These are phyloP conservation scores for Fistularia commersonii DNA, from an alignment of 2,797 vertebrate genomes.

Conservation along the genomic window DNA sequence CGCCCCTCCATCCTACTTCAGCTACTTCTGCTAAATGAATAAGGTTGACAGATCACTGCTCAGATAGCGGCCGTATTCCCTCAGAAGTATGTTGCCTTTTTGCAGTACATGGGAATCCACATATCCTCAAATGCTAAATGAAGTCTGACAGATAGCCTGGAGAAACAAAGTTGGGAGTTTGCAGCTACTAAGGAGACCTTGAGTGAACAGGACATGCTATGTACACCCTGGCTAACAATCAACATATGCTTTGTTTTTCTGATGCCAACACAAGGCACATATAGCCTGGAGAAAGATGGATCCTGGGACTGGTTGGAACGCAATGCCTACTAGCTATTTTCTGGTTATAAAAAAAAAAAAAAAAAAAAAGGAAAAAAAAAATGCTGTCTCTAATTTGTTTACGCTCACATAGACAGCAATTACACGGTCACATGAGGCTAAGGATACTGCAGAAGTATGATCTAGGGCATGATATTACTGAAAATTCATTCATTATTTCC, in stretches of 20 bases:
- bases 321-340: conserved; percentile 70
- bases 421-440: conserved; percentile 37
- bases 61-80: conserved; percentile 84
- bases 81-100: conserved; percentile 86
- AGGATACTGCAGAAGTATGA: conserved; percentile 18
- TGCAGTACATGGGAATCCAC: conserved; percentile 88
- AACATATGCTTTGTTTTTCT: conserved; percentile 96
- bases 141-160: conserved; percentile 98
- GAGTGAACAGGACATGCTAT: conserved; percentile 97
- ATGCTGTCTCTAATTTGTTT: conserved; percentile 64
- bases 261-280: conserved; percentile 83
- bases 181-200: conserved; percentile 90
- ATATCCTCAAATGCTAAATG: conserved; percentile 91
- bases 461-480: conserved; percentile 9
- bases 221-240: conserved; percentile 96
- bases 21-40: conserved; percentile 83
- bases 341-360: conserved; percentile 35
- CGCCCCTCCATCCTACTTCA: conserved; percentile 64
- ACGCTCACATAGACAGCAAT: conserved; percentile 59
- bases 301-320: conserved; percentile 76
- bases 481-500: background rate
- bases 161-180: conserved; percentile 97
- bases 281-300: conserved; percentile 83
- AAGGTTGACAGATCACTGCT: conserved; percentile 91
- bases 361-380: conserved; percentile 26